A percentile compares a stretch with the other conserved stretches of the same genome.
phyloP scores from a whole-genome alignment of 2,113 vertebrate species.

The Picathartes gymnocephalus region DNA sequence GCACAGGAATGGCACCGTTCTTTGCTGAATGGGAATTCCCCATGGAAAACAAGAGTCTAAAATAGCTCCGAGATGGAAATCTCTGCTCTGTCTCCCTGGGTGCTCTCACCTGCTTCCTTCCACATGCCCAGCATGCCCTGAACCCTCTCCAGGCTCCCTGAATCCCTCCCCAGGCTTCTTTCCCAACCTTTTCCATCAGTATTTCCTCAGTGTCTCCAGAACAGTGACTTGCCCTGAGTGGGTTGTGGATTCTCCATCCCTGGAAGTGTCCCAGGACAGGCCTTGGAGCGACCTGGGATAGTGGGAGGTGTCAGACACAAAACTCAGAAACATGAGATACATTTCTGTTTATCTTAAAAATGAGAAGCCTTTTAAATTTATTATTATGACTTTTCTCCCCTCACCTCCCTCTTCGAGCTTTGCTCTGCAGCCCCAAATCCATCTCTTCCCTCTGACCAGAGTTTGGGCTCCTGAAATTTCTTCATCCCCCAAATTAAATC shows the following conservation, averaged over 20 bases:
- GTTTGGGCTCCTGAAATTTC: background rate
- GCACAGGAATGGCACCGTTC: background rate
- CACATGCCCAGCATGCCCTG: background rate
- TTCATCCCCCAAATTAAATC: background rate
- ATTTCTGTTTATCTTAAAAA: background rate
- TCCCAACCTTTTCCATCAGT: background rate
- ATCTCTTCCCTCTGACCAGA: background rate
- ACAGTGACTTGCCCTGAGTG: background rate
- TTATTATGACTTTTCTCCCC: background rate
- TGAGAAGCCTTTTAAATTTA: background rate
- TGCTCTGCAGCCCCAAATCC: background rate
- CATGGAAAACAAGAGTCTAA: background rate
- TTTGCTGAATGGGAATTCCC: constrained; percentile 27
- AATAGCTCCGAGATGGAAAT: constrained; percentile 11
- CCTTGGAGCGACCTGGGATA: background rate
- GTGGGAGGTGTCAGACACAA: background rate
- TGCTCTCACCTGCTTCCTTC: background rate
- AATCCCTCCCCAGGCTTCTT: background rate
- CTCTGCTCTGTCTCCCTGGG: background rate
- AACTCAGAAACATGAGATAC: background rate
- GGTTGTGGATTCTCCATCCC: background rate
- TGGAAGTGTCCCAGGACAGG: background rate
- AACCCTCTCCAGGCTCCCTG: background rate
- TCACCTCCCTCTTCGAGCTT: background rate
- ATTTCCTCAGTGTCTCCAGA: background rate